A percentile compares a stretch with the other conserved stretches of the same genome.
phyloP scores from a whole-genome alignment of 2,113 vertebrate species.

The Dasyurus viverrinus region DNA sequence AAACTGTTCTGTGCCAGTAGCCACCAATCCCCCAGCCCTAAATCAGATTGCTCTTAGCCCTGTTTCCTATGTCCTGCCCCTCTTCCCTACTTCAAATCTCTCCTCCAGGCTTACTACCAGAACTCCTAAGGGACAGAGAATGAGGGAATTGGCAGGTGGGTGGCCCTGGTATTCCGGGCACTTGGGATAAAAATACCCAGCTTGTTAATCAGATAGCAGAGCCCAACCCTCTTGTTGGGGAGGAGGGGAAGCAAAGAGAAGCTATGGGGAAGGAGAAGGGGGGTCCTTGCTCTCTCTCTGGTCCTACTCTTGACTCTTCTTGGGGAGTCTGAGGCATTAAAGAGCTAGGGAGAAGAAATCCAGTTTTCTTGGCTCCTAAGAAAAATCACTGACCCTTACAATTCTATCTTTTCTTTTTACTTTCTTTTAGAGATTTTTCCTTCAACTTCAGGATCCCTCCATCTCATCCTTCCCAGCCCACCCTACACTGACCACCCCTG shows the following conservation, averaged over 20 bases:
- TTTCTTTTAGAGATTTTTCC: not conserved
- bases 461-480: too few relatives aligned
- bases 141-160: constrained; percentile 42
- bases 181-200: constrained; percentile 68
- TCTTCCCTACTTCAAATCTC: not conserved
- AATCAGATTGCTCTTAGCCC: not conserved
- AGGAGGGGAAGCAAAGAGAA: not conserved
- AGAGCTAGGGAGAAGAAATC: not conserved
- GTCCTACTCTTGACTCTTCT: not conserved
- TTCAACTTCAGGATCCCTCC: not conserved
- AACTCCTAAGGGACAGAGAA: not conserved
- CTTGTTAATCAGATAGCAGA: constrained; percentile 40
- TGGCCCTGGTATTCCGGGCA: constrained; percentile 35
- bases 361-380: too few relatives aligned
- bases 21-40: not conserved
- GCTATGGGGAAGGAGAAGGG: not conserved
- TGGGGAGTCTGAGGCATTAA: not conserved
- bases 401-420: not conserved
- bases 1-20: not conserved
- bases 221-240: not conserved
- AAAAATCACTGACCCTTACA: not conserved
- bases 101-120: not conserved
- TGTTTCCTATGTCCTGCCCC: not conserved
- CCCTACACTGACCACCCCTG: not conserved
- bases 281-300: not conserved